Evolutionary conservation across 2,888 invertebrate species (phyloP).

Genomic region (Nephrotoma flavescens): DNA sequence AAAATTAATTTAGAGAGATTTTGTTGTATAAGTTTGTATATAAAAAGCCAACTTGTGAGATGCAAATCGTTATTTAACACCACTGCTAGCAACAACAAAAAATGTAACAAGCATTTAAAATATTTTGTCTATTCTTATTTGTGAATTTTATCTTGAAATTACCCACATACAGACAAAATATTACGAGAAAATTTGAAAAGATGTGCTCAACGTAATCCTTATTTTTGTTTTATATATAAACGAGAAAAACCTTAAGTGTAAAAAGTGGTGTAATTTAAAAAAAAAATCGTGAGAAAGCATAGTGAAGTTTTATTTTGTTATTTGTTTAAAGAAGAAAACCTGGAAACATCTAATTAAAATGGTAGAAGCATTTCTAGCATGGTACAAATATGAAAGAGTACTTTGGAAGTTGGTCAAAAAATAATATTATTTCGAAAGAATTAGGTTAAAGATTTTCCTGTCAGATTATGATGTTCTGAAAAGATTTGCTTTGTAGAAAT

Average conservation of each 20-base stretch:
- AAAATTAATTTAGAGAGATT: neutral
- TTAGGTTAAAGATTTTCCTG: neutral
- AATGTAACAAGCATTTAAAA: neutral
- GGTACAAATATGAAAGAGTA: neutral
- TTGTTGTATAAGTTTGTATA: neutral
- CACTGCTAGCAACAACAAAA: neutral
- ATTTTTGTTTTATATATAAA: neutral
- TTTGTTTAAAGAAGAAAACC: neutral
- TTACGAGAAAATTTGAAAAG: neutral
- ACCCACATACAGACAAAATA: neutral
- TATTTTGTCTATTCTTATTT: neutral
- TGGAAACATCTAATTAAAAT: neutral
- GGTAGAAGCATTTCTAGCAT: neutral
- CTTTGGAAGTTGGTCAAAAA: neutral
- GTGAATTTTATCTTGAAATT: neutral
- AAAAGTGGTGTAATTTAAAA: neutral
- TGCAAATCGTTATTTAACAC: neutral
- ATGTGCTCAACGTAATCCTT: neutral
- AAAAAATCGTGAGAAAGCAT: neutral
- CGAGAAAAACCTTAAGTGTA: neutral
- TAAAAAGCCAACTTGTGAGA: neutral
- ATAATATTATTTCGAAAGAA: neutral
- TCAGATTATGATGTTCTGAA: neutral
- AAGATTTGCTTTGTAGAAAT: neutral
- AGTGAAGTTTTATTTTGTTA: neutral